Base-by-base conservation (phyloP, 2,797 vertebrate species). In the Brachyalestes nurse region DNA sequence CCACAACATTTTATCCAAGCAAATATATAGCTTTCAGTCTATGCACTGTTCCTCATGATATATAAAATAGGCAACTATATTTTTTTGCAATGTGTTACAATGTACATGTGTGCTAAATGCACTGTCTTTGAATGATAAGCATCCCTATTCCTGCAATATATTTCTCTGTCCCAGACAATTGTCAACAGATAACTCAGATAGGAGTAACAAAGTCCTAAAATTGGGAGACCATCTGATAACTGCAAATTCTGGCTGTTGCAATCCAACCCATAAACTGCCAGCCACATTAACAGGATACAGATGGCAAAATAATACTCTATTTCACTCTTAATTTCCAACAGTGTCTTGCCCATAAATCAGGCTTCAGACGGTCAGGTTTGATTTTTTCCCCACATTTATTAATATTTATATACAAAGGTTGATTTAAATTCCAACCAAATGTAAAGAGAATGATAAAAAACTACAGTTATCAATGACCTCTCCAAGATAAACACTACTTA, bases 121-220 rank as follows among this genome's bases (percentile, higher is more conserved):
- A 42, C 7, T 3, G 40, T 42, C 64, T 64, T 74, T 12, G 64
- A 70, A 79, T 72, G 78, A 60, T 72, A 67, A 72, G 60, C 61
- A 84, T 77, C 82, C 78, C 23, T 69, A 64, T 89, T 90, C 83
- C 83, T 87, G 88, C 74, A 85, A 87, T 87, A 90, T 86, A 89
- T 85, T 75, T 86, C 79, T 87, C 86, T 82, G 70, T 82, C 81
- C 89, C 83, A 75, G 83, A 88, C 93, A 93, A 93, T 91, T 92
- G 90, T 88, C 89, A 91, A 90, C 92, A 95, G 92, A 93, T 93
- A 93, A 90, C 87, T 38, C 77, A 80, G 83, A 77, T 87, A 89
- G 88, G 87, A 88, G 90, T 88, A 89, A 88, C 82, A 88, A 72
- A 92, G 90, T 92, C 88, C 89, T 83, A 78, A 92, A 94, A 93